Conservation (phyloP, 2,113 vertebrate species). For the Ictalurus punctatus region DNA sequence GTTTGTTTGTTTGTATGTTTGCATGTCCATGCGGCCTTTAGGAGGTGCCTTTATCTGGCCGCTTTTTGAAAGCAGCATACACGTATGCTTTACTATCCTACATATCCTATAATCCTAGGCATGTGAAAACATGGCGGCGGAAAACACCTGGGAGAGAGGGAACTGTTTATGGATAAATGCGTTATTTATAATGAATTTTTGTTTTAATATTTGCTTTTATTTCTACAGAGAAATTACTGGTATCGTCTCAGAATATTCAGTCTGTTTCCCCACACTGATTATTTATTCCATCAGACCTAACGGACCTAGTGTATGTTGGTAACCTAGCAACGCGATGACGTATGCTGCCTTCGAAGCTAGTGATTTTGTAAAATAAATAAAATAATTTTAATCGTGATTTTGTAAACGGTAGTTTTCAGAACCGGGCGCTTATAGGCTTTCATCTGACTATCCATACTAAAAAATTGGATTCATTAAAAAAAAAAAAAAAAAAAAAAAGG, state of each 20-base stretch:
- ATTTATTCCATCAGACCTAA: neutral
- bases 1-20: neutral
- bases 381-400: no score
- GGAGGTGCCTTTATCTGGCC: neutral
- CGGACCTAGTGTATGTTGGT: neutral
- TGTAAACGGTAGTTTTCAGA: no score
- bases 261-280: no score
- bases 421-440: no score
- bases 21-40: neutral
- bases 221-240: neutral
- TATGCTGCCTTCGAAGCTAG: neutral
- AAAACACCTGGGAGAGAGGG: neutral
- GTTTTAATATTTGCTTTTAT: neutral
- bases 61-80: neutral
- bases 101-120: neutral
- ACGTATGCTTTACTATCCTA: neutral
- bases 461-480: no score
- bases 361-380: no score
- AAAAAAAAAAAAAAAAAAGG: no score
- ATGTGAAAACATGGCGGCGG: neutral
- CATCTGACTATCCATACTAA: no score
- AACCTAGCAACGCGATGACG: neutral
- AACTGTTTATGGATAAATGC: neutral
- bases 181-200: neutral
- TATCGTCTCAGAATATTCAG: neutral